Base-by-base conservation (phyloP, 2,797 vertebrate species). In the Poeciliopsis infans region DNA sequence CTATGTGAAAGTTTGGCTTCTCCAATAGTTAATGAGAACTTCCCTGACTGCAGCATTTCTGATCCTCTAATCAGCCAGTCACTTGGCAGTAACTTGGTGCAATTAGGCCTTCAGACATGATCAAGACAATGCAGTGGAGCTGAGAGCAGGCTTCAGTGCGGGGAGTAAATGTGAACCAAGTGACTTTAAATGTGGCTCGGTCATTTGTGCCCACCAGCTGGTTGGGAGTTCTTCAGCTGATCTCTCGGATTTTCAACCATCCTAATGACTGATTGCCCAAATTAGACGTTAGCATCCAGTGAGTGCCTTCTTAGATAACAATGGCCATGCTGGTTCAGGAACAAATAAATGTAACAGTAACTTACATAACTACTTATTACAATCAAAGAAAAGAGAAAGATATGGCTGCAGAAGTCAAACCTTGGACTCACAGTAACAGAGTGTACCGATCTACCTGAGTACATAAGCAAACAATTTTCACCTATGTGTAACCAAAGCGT, bases 381-480 rank as follows among this genome's bases (percentile, higher is more conserved):
- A 47, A 72, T 59, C 31, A 59, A 25, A 43, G 7, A 16, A 28
- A 33, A 20, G n/a, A 28, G 11, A 70, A 43, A 70, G 41, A 5
- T 8, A 11, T 72, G 1, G 7, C 66, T 33, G n/a, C 39, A 70
- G 10, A 33, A 36, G 53, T 36, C 1, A 1, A 39, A 49, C 55
- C 43, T 39, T 59, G 28, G 43, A 69, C 47, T 53, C 47, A 77
- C 64, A 43, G 64, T 66, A 11, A 25, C 75, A 76, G 51, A n/a
- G 41, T 33, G 47, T 45, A 59, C 33, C 2, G 18, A 47, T n/a
- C 75, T 41, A 53, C 13, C 13, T 20, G 7, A 25, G n/a, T 47
- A 53, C 46, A 43, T 36, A 43, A 13, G 25, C 39, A 36, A 55
- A 59, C 28, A 43, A 72, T 72, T 45, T 77, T 31, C 41, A 57